Conservation (phyloP, 1,140 invertebrate genomes). For the Drosophila funebris region DNA sequence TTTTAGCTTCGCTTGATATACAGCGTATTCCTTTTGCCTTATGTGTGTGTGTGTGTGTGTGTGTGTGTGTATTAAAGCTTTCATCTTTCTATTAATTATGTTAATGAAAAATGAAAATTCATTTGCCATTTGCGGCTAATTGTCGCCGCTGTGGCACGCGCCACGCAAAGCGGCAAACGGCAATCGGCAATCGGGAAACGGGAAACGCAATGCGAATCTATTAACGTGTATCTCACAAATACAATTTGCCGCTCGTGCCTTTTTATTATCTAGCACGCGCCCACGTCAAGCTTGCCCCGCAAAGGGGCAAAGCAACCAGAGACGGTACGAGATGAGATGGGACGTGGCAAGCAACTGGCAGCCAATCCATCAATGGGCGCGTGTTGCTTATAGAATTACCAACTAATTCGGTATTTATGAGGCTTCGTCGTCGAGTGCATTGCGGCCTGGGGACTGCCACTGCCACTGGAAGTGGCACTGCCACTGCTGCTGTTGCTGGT, state of each 20-base stretch:
- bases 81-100: constrained; percentile 67
- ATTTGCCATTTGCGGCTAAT: constrained; percentile 76
- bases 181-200: constrained; percentile 22
- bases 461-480: neutral
- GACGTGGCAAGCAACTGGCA: constrained; percentile 22
- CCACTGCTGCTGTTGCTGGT: neutral
- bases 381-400: constrained; percentile 84
- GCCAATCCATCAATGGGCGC: constrained; percentile 79
- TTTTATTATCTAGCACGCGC: constrained; percentile 59
- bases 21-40: neutral
- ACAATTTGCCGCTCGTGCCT: constrained; percentile 43
- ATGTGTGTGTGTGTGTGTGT: neutral
- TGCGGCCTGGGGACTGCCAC: constrained; percentile 56
- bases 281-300: constrained; percentile 26
- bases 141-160: constrained; percentile 43
- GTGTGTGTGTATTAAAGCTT: constrained; percentile 1
- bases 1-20: neutral
- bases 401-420: constrained; percentile 84
- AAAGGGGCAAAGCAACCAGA: constrained; percentile 1
- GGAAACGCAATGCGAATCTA: constrained; percentile 28
- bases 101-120: constrained; percentile 69
- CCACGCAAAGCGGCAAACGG: constrained; percentile 5
- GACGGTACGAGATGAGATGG: neutral
- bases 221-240: constrained; percentile 30
- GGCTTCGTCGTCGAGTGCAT: constrained; percentile 79